Evolutionary conservation across 2,113 vertebrate genomes (phyloP).

Genomic region (Anolis carolinensis): DNA sequence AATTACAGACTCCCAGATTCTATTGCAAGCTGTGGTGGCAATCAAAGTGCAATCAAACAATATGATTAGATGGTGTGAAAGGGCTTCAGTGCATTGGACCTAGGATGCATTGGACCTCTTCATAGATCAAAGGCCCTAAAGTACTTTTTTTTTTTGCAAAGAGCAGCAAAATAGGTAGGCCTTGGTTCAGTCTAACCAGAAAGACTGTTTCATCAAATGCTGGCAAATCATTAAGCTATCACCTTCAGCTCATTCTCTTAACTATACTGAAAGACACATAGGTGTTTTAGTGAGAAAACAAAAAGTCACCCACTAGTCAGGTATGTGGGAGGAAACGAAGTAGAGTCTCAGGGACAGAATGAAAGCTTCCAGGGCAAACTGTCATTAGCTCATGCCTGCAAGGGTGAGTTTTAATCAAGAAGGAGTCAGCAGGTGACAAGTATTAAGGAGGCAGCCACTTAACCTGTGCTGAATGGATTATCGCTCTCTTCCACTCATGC

Average conservation of each 20-base stretch:
- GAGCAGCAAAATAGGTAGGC: not conserved
- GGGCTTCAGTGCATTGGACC: too few relatives aligned
- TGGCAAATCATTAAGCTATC: not conserved
- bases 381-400: conserved; percentile 53
- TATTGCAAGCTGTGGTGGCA: too few relatives aligned
- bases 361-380: conserved; percentile 39
- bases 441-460: conserved; percentile 48
- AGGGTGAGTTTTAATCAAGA: conserved; percentile 63
- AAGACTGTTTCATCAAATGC: not conserved
- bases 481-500: conserved; percentile 46
- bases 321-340: not conserved
- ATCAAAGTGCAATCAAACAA: too few relatives aligned
- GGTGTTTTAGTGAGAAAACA: not conserved
- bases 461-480: conserved; percentile 52
- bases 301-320: conserved; percentile 1
- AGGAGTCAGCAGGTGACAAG: conserved; percentile 50
- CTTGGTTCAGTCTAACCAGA: not conserved
- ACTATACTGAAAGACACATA: not conserved
- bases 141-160: not conserved
- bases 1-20: too few relatives aligned
- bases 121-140: not conserved
- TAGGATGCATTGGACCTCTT: not conserved
- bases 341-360: not conserved
- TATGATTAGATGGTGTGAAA: too few relatives aligned
- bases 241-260: not conserved